Base-by-base conservation (phyloP, 2,113 vertebrate species). In the Asarcornis scutulata region DNA sequence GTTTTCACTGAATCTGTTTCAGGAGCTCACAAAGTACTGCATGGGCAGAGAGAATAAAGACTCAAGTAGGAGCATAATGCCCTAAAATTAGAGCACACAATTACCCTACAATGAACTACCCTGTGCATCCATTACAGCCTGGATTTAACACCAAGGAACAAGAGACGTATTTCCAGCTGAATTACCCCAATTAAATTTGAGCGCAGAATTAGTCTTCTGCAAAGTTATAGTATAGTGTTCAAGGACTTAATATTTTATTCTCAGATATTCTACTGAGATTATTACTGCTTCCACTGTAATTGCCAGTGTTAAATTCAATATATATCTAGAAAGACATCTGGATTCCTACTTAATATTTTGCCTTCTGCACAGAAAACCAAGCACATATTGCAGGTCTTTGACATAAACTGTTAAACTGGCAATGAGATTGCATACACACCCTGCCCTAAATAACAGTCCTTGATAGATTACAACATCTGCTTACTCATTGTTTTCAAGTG, bases 401-500 rank as follows among this genome's bases (percentile, higher is more conserved):
- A 77, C n/a, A 88, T 23, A 31, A 77, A 88, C 31, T 29, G n/a
- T 92, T 34, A 68, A 59, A 76, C 42, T 22, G 21, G 20, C 25
- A 71, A 71, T 14, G 29, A 81, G 18, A 81, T 71, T 68, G 78
- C 36, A 83, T 18, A 78, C 22, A 74, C 25, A 29, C 13, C 6
- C 36, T 86, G 50, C 17, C 18, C 40, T 64, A 80, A 91, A 91
- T 34, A 17, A 73, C 34, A 89, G 23, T 58, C 27, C 9, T 38
- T 81, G 52, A 91, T 5, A 79, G 40, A 88, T 83, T 77, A 93
- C 31, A 60, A 80, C 27, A 93, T 67, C 63, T 64, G 42, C 52
- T 93, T 69, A 85, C 36, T 90, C 31, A 73, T 15, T 66, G n/a
- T 83, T 95, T 87, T 88, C 67, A 71, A 85, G 50, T 29, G 63